Evolutionary conservation across 2,797 vertebrate genomes (phyloP).

Genomic region (Trematomus bernacchii): DNA sequence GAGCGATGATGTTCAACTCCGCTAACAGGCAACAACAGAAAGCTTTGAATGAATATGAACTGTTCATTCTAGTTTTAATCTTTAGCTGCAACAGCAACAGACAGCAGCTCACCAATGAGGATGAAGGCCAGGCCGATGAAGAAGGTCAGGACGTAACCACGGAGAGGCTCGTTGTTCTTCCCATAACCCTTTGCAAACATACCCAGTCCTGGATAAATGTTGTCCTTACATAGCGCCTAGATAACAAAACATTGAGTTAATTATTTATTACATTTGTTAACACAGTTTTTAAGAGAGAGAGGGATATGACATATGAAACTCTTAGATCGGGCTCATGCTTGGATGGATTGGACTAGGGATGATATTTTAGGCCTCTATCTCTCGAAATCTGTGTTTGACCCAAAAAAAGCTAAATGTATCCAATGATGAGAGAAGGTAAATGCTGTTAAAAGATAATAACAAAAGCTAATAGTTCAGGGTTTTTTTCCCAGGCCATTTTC

Average conservation of each 20-base stretch:
- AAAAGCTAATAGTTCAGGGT: too few relatives aligned
- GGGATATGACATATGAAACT: background rate
- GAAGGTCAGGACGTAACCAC: constrained; percentile 95
- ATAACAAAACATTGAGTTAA: background rate
- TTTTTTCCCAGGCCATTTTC: background rate
- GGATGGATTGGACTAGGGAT: background rate
- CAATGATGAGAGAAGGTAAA: too few relatives aligned
- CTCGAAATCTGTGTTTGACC: too few relatives aligned
- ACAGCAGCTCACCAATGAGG: constrained; percentile 89
- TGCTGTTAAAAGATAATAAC: too few relatives aligned
- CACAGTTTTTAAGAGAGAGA: background rate
- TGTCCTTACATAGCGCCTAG: constrained; percentile 96
- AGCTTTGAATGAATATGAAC: background rate
- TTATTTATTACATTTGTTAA: constrained; percentile 1
- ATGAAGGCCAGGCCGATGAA: constrained; percentile 97
- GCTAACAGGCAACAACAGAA: constrained; percentile 79
- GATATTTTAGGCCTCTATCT: too few relatives aligned
- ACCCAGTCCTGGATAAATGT: constrained; percentile 94
- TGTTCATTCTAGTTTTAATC: too few relatives aligned
- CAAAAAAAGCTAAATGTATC: too few relatives aligned
- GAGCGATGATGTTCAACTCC: constrained; percentile 95
- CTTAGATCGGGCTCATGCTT: too few relatives aligned
- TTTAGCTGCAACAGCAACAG: too few relatives aligned
- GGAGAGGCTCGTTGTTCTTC: constrained; percentile 96
- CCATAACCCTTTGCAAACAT: constrained; percentile 97